These are phyloP conservation scores for Ammospiza caudacuta DNA, from an alignment of 2,113 vertebrate species.

Conservation along the genomic window DNA sequence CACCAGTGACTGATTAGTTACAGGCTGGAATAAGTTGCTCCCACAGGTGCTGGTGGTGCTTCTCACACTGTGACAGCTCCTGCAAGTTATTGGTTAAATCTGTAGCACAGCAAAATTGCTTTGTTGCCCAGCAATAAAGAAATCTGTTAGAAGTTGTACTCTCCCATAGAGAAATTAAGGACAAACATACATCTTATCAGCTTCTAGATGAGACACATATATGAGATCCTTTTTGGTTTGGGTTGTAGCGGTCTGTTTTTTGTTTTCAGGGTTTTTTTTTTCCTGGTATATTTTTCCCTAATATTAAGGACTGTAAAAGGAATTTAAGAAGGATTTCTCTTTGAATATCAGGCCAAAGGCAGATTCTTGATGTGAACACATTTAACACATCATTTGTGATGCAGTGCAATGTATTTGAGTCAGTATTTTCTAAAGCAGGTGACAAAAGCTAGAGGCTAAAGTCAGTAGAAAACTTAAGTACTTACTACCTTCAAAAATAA, in stretches of 20 bases:
- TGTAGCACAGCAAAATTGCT: background rate
- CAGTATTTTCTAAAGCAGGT: background rate
- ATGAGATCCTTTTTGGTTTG: background rate
- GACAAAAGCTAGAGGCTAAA: conserved; percentile 1
- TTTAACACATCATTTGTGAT: background rate
- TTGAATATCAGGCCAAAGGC: background rate
- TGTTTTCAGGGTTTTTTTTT: rapidly evolving
- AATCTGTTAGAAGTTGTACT: background rate
- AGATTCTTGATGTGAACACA: background rate
- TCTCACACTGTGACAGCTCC: background rate
- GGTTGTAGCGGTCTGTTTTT: background rate
- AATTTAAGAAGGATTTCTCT: background rate
- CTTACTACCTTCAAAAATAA: background rate
- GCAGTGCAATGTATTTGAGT: background rate
- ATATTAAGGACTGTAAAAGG: background rate
- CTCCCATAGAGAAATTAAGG: background rate
- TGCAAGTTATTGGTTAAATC: background rate
- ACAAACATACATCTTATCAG: background rate
- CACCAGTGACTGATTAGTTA: background rate
- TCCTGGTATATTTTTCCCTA: background rate
- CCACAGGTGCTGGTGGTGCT: background rate
- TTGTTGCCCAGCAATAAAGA: background rate
- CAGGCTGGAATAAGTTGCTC: background rate
- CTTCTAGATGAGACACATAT: background rate
- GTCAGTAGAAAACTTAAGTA: background rate